Evolutionary conservation across 2,113 vertebrate species (phyloP), one percentile per base, ranked within the genome.

Genomic region (Hepsetus odoe): DNA sequence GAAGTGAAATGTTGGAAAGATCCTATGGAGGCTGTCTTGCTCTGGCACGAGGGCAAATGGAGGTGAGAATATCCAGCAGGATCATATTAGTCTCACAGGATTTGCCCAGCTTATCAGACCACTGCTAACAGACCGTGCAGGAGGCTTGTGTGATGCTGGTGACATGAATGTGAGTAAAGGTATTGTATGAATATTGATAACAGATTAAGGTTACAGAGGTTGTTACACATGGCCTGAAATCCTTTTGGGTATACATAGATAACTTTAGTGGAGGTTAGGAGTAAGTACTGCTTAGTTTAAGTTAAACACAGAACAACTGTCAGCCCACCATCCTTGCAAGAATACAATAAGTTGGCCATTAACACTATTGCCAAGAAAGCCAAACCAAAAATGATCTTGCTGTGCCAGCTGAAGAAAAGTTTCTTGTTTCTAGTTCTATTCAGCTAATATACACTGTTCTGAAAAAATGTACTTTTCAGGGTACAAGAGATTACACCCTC

Each of bases 41-140:
- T 22, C 22, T 55, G 46, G 5, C 20, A 38, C 33, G n/a, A 76
- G 44, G 33, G 24, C 14, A 64, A 73, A 42, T 67, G 4, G 62
- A 76, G 24, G 33, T 67, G 33, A 67, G 49, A 67, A n/a, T 67
- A 56, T 67, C 16, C 46, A 67, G 33, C 24, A 56, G 22, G 61
- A 51, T 53, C 42, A 65, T 10, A 18, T 75, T 66, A 26, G 9
- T 38, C 32, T 35, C 44, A 75, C 22, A 75, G 61, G 16, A 66
- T 38, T 66, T 66, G 46, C 61, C 53, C 32, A 40, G n/a, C 49
- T 42, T 74, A 35, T 62, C 61, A 65, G 33, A n/a, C 32, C 22
- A 2, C 11, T 38, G 61, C 61, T 65, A 20, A 65, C 61, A 38
- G 18, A 18, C 59, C 61, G 38, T 5, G 20, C 40, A 44, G n/a